Evolutionary conservation across 2,113 vertebrate species (phyloP).

Genomic region (Turnix velox): DNA sequence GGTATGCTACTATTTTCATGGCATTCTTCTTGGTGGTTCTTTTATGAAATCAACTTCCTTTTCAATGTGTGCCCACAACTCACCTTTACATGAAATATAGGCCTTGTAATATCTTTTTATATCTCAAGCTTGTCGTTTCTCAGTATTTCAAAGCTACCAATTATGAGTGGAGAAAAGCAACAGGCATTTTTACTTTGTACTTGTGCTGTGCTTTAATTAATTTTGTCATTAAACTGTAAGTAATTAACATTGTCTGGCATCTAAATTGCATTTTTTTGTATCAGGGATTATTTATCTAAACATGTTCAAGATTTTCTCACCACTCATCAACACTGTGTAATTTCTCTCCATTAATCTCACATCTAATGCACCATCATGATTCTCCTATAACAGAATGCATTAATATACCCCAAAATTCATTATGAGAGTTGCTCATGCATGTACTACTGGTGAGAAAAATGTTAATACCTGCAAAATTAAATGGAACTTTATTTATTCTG

Average conservation of each 20-base stretch:
- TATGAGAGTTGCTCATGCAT: background rate
- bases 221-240: slow-evolving; percentile 11
- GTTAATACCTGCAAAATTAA: background rate
- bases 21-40: background rate
- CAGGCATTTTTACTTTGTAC: slow-evolving; percentile 9
- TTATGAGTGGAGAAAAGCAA: slow-evolving; percentile 35
- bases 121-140: background rate
- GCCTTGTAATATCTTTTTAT: background rate
- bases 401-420: background rate
- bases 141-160: slow-evolving; percentile 25
- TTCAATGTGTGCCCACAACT: background rate
- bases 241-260: slow-evolving; percentile 19
- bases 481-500: background rate
- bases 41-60: background rate
- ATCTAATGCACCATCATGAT: background rate
- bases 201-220: slow-evolving; percentile 42
- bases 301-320: background rate
- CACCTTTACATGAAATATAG: background rate
- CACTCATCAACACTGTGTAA: background rate
- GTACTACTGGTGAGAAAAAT: background rate
- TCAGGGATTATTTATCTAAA: slow-evolving; percentile 1
- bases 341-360: background rate
- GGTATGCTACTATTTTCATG: background rate
- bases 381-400: background rate
- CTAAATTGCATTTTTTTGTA: background rate